A percentile compares a stretch with the other conserved stretches of the same genome.
These are phyloP conservation scores for Eumacrocentrus americanus DNA, from an alignment of 2,888 invertebrate species.

Conservation along the genomic window DNA sequence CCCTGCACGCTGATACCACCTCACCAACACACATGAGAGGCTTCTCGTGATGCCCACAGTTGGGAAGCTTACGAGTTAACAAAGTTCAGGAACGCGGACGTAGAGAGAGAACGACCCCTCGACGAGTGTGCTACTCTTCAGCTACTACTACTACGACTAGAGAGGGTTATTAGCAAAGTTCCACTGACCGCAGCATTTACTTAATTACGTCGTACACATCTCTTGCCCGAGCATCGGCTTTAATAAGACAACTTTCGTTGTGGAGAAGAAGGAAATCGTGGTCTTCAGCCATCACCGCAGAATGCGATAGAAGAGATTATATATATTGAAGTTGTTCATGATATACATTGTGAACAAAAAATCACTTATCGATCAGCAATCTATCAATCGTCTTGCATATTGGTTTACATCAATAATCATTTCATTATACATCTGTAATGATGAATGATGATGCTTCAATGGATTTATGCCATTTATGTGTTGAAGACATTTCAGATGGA, in stretches of 20 bases:
- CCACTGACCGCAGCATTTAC: constrained; percentile 55
- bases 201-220: constrained; percentile 51
- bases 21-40: neutral
- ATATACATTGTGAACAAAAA: too few relatives aligned
- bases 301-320: constrained; percentile 17
- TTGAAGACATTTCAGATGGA: too few relatives aligned
- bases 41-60: too few relatives aligned
- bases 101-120: constrained; percentile 36
- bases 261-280: constrained; percentile 21
- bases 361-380: too few relatives aligned
- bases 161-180: constrained; percentile 58
- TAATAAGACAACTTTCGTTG: constrained; percentile 29
- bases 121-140: neutral
- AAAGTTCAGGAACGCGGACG: constrained; percentile 58
- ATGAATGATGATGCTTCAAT: too few relatives aligned
- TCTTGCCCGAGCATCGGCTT: constrained; percentile 19
- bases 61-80: constrained; percentile 55
- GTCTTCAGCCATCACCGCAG: constrained; percentile 23
- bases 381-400: too few relatives aligned
- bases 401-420: too few relatives aligned
- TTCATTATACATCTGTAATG: too few relatives aligned
- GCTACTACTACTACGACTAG: neutral
- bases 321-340: neutral
- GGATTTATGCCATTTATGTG: too few relatives aligned
- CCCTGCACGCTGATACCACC: neutral